These are phyloP conservation scores for Halictus quadricinctus DNA, from an alignment of 2,888 invertebrate genomes.

Conservation along the genomic window DNA sequence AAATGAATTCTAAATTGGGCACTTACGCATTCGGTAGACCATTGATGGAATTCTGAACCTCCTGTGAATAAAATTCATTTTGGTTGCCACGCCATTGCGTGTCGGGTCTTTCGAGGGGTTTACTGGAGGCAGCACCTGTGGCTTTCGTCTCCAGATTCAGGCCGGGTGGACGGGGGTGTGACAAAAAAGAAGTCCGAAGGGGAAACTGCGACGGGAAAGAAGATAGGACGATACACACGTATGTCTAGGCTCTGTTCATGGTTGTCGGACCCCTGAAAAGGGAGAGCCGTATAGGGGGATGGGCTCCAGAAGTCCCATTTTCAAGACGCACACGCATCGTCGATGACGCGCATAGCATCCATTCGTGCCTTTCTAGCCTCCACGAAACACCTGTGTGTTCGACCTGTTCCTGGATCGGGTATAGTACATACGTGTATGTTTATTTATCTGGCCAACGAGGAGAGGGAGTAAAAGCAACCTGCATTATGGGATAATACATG, in stretches of 20 bases:
- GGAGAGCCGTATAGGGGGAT: slow-evolving; percentile 43
- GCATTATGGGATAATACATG: slow-evolving; percentile 70
- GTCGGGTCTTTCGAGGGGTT: slow-evolving; percentile 66
- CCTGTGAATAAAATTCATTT: slow-evolving; percentile 4
- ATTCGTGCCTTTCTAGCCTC: slow-evolving; percentile 63
- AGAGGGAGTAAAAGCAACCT: slow-evolving; percentile 55
- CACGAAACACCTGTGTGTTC: slow-evolving; percentile 77
- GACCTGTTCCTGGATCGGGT: slow-evolving; percentile 57
- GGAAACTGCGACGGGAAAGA: slow-evolving; percentile 48
- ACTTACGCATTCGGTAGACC: neutral
- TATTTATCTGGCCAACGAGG: slow-evolving; percentile 65
- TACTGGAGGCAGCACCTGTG: slow-evolving; percentile 77
- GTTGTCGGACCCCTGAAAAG: slow-evolving; percentile 48
- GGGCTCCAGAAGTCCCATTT: slow-evolving; percentile 56
- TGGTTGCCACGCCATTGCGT: slow-evolving; percentile 64
- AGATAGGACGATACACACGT: slow-evolving; percentile 55
- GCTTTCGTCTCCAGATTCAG: slow-evolving; percentile 74
- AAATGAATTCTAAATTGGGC: too few species aligned
- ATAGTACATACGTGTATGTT: slow-evolving; percentile 56
- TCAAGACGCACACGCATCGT: slow-evolving; percentile 56
- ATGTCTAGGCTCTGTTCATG: slow-evolving; percentile 53
- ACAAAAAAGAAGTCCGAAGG: slow-evolving; percentile 48
- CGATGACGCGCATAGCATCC: slow-evolving; percentile 58
- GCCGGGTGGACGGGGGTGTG: slow-evolving; percentile 59
- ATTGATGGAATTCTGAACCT: neutral